A percentile compares a stretch with the other conserved stretches of the same genome.
Conservation (phyloP, 2,113 vertebrate genomes). For the Notechis scutatus region DNA sequence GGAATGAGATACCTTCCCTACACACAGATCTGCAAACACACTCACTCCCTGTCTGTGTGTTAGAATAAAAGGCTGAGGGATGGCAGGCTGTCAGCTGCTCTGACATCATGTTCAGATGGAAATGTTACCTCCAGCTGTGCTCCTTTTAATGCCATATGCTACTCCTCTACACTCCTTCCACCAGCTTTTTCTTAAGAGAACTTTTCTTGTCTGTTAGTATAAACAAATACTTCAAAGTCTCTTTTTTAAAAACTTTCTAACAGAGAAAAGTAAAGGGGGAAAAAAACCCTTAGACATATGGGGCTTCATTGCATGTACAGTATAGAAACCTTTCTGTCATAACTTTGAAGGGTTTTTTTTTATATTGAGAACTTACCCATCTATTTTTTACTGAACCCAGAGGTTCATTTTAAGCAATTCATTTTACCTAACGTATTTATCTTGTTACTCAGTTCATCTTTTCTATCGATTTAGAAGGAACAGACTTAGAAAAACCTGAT, state of each 20-base stretch:
- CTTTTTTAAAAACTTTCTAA: slow-evolving; percentile 80
- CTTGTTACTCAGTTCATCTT: slow-evolving; percentile 40
- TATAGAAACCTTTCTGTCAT: slow-evolving; percentile 72
- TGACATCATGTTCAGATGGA: slow-evolving; percentile 99
- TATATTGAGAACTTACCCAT: slow-evolving; percentile 57
- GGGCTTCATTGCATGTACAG: slow-evolving; percentile 75
- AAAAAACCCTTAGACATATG: slow-evolving; percentile 73
- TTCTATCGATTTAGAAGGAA: not conserved
- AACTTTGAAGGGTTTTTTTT: slow-evolving; percentile 64
- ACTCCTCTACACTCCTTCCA: slow-evolving; percentile 99
- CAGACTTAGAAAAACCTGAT: not conserved
- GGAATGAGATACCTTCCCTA: slow-evolving; percentile 97
- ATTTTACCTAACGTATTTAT: slow-evolving; percentile 41
- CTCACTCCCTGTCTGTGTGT: slow-evolving; percentile 98
- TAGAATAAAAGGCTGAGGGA: slow-evolving; percentile 99
- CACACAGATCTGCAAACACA: slow-evolving; percentile 92
- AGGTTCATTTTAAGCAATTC: slow-evolving; percentile 39
- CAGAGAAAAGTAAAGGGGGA: slow-evolving; percentile 61
- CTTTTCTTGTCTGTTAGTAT: slow-evolving; percentile 92
- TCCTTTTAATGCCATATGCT: slow-evolving; percentile 99
- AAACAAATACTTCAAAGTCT: slow-evolving; percentile 89
- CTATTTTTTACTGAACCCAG: slow-evolving; percentile 44
- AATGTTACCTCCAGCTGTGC: slow-evolving; percentile 99
- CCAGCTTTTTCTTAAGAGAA: slow-evolving; percentile 99
- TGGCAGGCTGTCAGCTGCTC: slow-evolving; percentile 99